A percentile compares a stretch with the other conserved stretches of the same genome.
These are phyloP conservation scores for Orius insidiosus DNA, from an alignment of 1,140 invertebrate species.

Conservation along the genomic window DNA sequence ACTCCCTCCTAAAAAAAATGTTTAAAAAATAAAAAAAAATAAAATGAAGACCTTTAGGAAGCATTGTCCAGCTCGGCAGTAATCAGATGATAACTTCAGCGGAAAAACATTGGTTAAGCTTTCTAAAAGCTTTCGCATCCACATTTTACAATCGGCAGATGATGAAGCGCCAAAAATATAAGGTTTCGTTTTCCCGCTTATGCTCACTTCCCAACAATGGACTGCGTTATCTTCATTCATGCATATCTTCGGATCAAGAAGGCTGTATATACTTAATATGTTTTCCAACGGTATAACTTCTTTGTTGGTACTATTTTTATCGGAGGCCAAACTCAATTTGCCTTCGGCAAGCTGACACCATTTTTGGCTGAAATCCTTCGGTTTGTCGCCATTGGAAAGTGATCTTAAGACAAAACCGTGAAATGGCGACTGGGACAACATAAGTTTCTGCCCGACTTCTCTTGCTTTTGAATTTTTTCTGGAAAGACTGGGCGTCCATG, in stretches of 20 bases:
- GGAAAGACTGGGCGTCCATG: conserved; percentile 25
- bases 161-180: conserved; percentile 35
- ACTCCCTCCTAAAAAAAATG: conserved; percentile 34
- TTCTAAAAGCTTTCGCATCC: conserved; percentile 50
- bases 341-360: conserved; percentile 32
- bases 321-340: conserved; percentile 32
- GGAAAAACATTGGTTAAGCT: conserved; percentile 38
- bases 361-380: conserved; percentile 33
- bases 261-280: conserved; percentile 40
- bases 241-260: conserved; percentile 36
- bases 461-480: conserved; percentile 20
- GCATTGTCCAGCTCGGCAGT: conserved; percentile 43
- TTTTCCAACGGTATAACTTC: conserved; percentile 36
- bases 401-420: conserved; percentile 26
- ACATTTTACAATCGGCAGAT: conserved; percentile 36
- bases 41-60: conserved; percentile 40
- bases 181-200: conserved; percentile 28
- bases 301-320: conserved; percentile 34
- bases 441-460: conserved; percentile 7
- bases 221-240: conserved; percentile 36
- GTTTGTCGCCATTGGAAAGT: conserved; percentile 27
- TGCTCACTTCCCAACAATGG: conserved; percentile 36
- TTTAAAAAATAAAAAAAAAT: conserved; percentile 9
- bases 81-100: conserved; percentile 37
- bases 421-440: conserved; percentile 19